These are phyloP conservation scores for Coturnix japonica DNA, from an alignment of 2,113 vertebrate genomes.

Conservation along the genomic window DNA sequence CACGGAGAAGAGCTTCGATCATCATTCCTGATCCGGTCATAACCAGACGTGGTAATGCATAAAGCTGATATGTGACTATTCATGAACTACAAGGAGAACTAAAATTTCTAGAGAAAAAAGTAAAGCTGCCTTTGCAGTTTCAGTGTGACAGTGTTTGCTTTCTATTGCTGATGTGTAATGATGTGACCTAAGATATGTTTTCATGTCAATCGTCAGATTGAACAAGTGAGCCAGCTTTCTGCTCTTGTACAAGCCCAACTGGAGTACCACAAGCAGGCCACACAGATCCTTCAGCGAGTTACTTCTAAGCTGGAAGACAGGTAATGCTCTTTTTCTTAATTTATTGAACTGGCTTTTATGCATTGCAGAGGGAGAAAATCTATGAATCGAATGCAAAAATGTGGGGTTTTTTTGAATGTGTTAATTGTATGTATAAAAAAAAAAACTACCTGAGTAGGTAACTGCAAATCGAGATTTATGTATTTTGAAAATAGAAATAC, in stretches of 20 bases:
- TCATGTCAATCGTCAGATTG: conserved; percentile 82
- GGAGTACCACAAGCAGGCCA: conserved; percentile 94
- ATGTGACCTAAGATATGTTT: not conserved
- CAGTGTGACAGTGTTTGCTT: not conserved
- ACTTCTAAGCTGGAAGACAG: conserved; percentile 91
- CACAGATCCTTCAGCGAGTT: conserved; percentile 93
- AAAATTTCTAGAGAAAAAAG: not conserved
- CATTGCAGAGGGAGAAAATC: not conserved
- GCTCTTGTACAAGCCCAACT: conserved; percentile 95
- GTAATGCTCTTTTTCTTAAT: conserved; percentile 68
- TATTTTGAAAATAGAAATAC: not conserved
- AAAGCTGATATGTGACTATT: not conserved
- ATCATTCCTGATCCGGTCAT: not conserved
- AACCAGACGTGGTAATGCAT: not conserved
- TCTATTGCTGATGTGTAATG: not conserved
- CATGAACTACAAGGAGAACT: not conserved
- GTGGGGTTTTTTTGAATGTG: not conserved
- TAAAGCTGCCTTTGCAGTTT: not conserved
- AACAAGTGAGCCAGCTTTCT: conserved; percentile 97
- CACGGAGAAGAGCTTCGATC: not conserved
- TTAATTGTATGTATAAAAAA: not conserved
- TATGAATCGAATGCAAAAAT: not conserved
- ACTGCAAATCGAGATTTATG: not conserved
- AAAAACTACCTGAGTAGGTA: not conserved
- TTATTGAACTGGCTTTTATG: not conserved